These are phyloP conservation scores for Shinisaurus crocodilurus DNA, from an alignment of 2,113 vertebrate genomes.

Conservation along the genomic window DNA sequence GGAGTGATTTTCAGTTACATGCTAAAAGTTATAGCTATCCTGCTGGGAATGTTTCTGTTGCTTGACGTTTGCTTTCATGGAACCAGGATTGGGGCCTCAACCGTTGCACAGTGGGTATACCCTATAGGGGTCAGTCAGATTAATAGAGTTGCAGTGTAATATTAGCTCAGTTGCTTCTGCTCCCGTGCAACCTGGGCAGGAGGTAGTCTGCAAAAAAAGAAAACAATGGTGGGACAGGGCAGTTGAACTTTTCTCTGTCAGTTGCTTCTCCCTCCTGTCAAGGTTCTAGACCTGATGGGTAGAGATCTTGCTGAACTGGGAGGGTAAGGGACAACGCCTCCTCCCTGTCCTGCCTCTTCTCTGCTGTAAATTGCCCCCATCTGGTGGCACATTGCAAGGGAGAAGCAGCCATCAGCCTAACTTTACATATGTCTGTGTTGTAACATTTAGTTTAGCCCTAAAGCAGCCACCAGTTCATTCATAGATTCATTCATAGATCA, in stretches of 20 bases:
- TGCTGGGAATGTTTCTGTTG: neutral
- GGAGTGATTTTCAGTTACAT: neutral
- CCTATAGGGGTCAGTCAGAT: neutral
- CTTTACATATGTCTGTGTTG: neutral
- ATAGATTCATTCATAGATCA: too few species aligned
- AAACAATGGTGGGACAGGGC: neutral
- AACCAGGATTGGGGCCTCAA: neutral
- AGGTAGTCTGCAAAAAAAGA: too few species aligned
- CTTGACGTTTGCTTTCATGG: slow-evolving; percentile 25
- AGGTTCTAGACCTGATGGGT: too few species aligned
- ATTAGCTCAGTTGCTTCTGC: neutral
- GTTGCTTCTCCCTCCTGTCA: neutral
- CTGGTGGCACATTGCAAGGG: neutral
- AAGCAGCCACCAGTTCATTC: slow-evolving; percentile 38
- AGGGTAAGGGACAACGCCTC: neutral
- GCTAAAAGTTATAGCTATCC: slow-evolving; percentile 11
- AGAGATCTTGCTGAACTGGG: neutral
- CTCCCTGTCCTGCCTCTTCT: neutral
- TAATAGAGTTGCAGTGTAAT: neutral
- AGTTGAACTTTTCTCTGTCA: neutral
- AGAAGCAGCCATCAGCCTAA: neutral
- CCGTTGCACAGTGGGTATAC: neutral
- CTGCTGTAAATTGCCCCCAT: too few species aligned
- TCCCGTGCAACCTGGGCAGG: neutral
- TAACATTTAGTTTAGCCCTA: neutral